These are phyloP conservation scores for Monopis laevigella DNA, from an alignment of 2,888 invertebrate species.

Conservation along the genomic window DNA sequence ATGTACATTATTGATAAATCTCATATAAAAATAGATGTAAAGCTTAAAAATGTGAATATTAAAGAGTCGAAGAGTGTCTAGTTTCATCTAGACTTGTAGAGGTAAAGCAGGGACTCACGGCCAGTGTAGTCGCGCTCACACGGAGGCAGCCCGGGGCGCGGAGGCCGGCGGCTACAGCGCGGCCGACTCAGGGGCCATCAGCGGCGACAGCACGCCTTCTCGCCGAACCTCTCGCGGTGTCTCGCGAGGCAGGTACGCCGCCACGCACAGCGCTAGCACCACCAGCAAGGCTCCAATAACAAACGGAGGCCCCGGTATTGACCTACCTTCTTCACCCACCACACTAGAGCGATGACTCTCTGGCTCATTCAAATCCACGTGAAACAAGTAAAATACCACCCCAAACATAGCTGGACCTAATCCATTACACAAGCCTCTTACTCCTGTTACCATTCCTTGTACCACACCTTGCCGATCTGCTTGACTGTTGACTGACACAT, in stretches of 20 bases:
- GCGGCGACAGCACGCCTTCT: constrained; percentile 80
- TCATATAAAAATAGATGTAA: constrained; percentile 43
- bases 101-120: too few species aligned
- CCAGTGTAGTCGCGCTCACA: not conserved
- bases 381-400: constrained; percentile 97
- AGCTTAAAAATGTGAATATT: constrained; percentile 46
- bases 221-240: constrained; percentile 74
- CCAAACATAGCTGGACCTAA: constrained; percentile 99
- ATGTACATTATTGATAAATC: not conserved
- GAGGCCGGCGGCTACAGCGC: constrained; percentile 67
- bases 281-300: constrained; percentile 97
- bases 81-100: too few species aligned
- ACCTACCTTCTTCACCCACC: constrained; percentile 61
- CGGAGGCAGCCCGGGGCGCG: constrained; percentile 3
- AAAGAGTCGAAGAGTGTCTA: constrained; percentile 38
- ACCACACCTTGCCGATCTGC: constrained; percentile 97
- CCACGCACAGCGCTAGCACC: constrained; percentile 93
- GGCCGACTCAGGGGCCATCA: constrained; percentile 81
- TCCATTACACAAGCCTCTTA: constrained; percentile 97
- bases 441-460: constrained; percentile 98
- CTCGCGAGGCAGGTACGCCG: constrained; percentile 84
- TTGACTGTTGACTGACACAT: constrained; percentile 96
- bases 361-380: constrained; percentile 94
- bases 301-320: constrained; percentile 98
- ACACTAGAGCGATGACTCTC: constrained; percentile 36